These are phyloP conservation scores for Phalacrocorax pelagicus DNA, from an alignment of 2,113 vertebrate genomes.

Conservation along the genomic window DNA sequence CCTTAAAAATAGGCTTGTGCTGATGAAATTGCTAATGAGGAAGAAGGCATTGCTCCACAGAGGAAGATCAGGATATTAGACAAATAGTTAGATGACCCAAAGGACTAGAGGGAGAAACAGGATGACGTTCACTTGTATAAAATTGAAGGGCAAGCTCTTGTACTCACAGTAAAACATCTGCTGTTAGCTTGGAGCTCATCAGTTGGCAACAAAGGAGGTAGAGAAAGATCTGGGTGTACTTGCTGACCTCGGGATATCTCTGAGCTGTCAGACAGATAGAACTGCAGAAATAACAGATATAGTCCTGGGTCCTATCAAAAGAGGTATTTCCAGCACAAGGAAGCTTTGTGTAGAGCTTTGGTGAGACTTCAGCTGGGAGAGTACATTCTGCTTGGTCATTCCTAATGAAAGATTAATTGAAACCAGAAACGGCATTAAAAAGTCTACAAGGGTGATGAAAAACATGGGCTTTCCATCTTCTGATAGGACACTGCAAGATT, in stretches of 20 bases:
- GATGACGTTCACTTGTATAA: conserved; percentile 5
- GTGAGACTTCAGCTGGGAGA: neutral
- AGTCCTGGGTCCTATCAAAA: conserved; percentile 44
- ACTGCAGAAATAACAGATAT: conserved; percentile 5
- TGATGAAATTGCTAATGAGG: neutral
- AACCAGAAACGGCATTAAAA: conserved; percentile 32
- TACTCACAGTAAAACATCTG: conserved; percentile 46
- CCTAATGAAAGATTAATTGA: conserved; percentile 10
- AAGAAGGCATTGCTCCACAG: neutral
- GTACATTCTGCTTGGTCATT: neutral
- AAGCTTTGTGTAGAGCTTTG: neutral
- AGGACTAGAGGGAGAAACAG: conserved; percentile 28
- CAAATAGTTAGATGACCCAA: neutral
- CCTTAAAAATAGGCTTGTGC: neutral
- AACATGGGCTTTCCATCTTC: neutral
- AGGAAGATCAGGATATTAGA: neutral
- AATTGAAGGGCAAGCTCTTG: neutral
- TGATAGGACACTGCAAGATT: neutral
- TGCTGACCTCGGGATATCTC: conserved; percentile 19
- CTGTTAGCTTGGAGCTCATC: conserved; percentile 27
- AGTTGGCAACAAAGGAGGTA: conserved; percentile 26
- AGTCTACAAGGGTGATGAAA: neutral
- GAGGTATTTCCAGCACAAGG: neutral
- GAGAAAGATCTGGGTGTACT: conserved; percentile 49
- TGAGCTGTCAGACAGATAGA: conserved; percentile 44